Percentiles rank a stretch among this genome's conserved stretches.
phyloP scores from a whole-genome alignment of 2,113 vertebrate species.

The Apteryx mantelli region DNA sequence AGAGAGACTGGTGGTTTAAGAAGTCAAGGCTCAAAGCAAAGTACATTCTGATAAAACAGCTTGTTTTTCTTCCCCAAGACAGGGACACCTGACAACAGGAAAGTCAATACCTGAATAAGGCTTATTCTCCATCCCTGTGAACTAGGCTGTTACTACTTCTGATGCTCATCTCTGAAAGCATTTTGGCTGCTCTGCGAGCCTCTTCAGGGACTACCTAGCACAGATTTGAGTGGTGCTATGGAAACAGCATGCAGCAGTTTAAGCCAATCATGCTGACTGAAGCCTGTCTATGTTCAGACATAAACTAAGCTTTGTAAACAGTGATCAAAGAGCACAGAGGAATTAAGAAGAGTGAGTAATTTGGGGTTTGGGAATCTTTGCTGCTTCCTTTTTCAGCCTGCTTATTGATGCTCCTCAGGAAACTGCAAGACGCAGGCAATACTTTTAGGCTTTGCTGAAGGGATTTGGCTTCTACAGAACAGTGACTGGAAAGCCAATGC shows the following conservation, averaged over 20 bases:
- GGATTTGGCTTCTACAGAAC: neutral
- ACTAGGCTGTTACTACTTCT: neutral
- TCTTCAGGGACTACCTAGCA: neutral
- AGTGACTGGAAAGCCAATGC: rapidly evolving
- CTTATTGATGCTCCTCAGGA: neutral
- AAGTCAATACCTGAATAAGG: neutral
- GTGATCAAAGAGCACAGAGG: neutral
- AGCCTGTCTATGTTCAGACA: neutral
- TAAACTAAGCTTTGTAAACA: neutral
- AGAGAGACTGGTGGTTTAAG: neutral
- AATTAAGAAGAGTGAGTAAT: neutral
- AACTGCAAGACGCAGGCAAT: neutral
- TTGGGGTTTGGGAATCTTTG: neutral
- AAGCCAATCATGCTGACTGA: rapidly evolving
- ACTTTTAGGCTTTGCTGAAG: neutral
- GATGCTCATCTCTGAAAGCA: neutral
- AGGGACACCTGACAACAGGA: neutral
- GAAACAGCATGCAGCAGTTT: neutral
- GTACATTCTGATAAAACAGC: neutral
- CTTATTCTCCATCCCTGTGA: neutral
- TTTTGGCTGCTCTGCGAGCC: neutral
- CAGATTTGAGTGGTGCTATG: neutral
- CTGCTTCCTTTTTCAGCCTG: neutral
- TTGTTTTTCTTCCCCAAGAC: neutral
- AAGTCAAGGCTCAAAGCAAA: neutral